Percentiles rank a stretch among this genome's conserved stretches.
phyloP scores from a whole-genome alignment of 1,140 invertebrate species.

The Adoxophyes honmai region DNA sequence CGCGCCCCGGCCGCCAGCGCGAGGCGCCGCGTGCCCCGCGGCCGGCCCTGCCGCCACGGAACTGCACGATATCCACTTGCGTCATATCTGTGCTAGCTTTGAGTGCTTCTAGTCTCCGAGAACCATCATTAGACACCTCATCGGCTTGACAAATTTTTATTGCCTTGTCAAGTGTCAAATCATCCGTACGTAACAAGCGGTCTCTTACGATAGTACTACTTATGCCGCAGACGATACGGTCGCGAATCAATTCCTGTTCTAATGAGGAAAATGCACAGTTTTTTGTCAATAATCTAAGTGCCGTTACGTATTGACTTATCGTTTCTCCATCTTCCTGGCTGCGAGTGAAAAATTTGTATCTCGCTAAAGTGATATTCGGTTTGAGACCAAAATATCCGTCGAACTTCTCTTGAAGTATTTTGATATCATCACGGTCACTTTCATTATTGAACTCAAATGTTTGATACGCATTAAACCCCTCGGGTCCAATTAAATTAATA shows the following conservation, averaged over 20 bases:
- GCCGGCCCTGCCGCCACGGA: background rate
- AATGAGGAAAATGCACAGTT: conserved; percentile 23
- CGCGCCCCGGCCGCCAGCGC: background rate
- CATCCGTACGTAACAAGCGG: conserved; percentile 21
- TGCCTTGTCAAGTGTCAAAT: conserved; percentile 23
- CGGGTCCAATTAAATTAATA: conserved; percentile 6
- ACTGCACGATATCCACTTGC: background rate
- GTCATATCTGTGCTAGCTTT: too few species aligned
- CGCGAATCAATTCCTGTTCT: conserved; percentile 22
- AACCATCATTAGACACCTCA: conserved; percentile 19
- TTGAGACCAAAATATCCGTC: conserved; percentile 1
- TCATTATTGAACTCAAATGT: conserved; percentile 2
- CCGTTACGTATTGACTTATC: background rate
- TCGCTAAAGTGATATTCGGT: conserved; percentile 2
- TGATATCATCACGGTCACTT: background rate
- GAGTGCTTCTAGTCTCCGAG: background rate
- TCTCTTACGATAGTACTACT: conserved; percentile 15
- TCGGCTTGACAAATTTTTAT: conserved; percentile 30
- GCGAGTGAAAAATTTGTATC: conserved; percentile 15
- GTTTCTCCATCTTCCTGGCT: conserved; percentile 6
- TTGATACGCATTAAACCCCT: background rate
- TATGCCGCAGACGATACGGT: conserved; percentile 30
- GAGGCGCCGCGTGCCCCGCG: background rate
- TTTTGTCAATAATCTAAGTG: conserved; percentile 17
- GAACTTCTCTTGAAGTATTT: background rate